A percentile compares a stretch with the other conserved stretches of the same genome.
Evolutionary conservation across 2,113 vertebrate genomes (phyloP).

Genomic region (Syngnathus typhle): DNA sequence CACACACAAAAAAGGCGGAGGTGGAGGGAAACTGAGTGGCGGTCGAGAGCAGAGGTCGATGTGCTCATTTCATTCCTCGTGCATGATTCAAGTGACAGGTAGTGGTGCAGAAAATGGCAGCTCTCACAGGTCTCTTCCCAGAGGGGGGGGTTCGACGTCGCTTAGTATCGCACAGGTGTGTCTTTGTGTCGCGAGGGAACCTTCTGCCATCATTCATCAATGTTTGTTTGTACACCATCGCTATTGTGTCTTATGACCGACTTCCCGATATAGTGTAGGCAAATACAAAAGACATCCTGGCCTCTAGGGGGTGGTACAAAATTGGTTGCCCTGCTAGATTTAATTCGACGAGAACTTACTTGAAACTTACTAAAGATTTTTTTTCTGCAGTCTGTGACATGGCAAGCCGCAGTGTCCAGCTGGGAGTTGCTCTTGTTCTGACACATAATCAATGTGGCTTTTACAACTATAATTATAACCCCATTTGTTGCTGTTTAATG

Average conservation of each 20-base stretch:
- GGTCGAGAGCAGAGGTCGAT: constrained; percentile 29
- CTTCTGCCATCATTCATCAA: constrained; percentile 36
- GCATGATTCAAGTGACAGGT: constrained; percentile 62
- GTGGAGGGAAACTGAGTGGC: not conserved
- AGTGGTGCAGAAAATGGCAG: constrained; percentile 60
- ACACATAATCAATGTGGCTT: constrained; percentile 20
- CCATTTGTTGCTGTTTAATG: constrained; percentile 32
- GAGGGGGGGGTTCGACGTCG: constrained; percentile 22
- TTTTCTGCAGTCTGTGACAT: no score
- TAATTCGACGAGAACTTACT: no score
- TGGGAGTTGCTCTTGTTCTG: constrained; percentile 6
- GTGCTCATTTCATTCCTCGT: constrained; percentile 36
- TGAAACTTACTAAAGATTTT: no score
- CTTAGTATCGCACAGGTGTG: constrained; percentile 21
- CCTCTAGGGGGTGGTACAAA: no score
- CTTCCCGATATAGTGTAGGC: not conserved
- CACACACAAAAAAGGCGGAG: not conserved
- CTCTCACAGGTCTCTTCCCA: constrained; percentile 50
- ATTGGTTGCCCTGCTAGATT: no score
- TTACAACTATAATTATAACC: constrained; percentile 21
- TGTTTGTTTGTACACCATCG: constrained; percentile 32
- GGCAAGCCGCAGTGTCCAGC: constrained; percentile 19
- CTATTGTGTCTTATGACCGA: constrained; percentile 28
- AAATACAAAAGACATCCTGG: not conserved
- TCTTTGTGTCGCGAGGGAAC: constrained; percentile 7